Base-by-base conservation (phyloP, 2,888 invertebrate species). In the Hipparchia semele region DNA sequence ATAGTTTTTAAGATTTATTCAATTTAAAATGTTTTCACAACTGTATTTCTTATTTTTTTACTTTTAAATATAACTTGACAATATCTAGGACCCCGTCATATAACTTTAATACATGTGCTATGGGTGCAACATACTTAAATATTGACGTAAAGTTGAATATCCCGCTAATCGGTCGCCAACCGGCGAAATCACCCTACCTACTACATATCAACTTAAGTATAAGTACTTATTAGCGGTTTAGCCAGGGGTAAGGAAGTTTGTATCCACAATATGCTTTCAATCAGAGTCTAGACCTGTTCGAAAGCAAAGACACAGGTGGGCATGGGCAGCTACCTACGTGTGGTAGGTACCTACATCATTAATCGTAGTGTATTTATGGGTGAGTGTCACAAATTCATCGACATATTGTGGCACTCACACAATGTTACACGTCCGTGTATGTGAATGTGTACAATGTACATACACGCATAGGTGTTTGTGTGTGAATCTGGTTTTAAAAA, bases 401-500 rank as follows among this genome's bases (percentile, higher is more conserved):
- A 13, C 59, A 51, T 66, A 66, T 33, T 60, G 12, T 74, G 62
- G 62, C 61, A 65, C 49, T 65, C 64, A 54, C 54, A 68, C 67
- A 61, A 39, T 39, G 1, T 58, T 13, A 7, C 23, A 4, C 12
- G n/a, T 10, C 74, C 75, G 69, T 68, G 74, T 60, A 67, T 23
- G 23, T 23, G 23, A 23, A 23, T 23, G 71, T 73, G 59, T 58
- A 68, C 53, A 9, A 56, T 65, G 72, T 71, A 75, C 73, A 46
- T 46, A 71, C 64, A 70, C 59, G 46, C 73, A 64, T 59, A 68
- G 75, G 73, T 78, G 78, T 80, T 82, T 82, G 84, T 79, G 85
- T 78, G 84, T 79, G 84, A 82, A 86, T 84, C 88, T 84, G 89
- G 88, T 86, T 87, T 87, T 86, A 84, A 88, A 90, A 90, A 89